Evolutionary conservation across 2,113 vertebrate species (phyloP).

Genomic region (Brienomyrus brachyistius): DNA sequence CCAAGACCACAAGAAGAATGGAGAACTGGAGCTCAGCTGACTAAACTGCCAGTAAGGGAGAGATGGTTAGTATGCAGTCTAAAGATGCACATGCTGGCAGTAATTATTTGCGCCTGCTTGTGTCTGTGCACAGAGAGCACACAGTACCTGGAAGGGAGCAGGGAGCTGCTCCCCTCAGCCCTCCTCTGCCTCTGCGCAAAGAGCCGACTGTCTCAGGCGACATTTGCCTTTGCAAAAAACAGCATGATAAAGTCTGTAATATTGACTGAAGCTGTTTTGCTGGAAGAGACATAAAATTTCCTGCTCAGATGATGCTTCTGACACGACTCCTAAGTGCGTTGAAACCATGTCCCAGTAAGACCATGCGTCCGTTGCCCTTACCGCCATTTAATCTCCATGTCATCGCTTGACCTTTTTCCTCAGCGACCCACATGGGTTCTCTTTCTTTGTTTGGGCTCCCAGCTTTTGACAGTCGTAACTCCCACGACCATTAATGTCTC

Average conservation of each 20-base stretch:
- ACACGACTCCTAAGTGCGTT: neutral
- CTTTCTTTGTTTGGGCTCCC: conserved; percentile 36
- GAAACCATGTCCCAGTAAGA: neutral
- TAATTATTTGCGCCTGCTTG: neutral
- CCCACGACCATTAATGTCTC: conserved; percentile 46
- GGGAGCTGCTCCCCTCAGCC: neutral
- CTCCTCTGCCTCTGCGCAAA: neutral
- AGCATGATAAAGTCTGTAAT: neutral
- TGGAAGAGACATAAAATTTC: neutral
- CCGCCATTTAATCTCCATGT: neutral
- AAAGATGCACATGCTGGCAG: neutral
- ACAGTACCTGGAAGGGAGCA: neutral
- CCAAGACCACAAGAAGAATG: conserved; percentile 33
- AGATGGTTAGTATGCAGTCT: conserved; percentile 38
- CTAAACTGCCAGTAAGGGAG: conserved; percentile 19
- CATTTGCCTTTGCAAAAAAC: neutral
- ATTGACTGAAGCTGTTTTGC: neutral
- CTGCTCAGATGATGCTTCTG: neutral
- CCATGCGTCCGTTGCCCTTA: too few relatives aligned
- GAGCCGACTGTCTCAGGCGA: neutral
- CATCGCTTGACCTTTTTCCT: conserved; percentile 35
- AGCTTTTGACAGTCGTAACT: conserved; percentile 32
- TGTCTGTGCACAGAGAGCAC: neutral
- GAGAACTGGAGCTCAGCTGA: conserved; percentile 23
- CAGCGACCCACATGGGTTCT: conserved; percentile 36